phyloP scores from a whole-genome alignment of 2,797 vertebrate genomes.

The Myotis findleyi region DNA sequence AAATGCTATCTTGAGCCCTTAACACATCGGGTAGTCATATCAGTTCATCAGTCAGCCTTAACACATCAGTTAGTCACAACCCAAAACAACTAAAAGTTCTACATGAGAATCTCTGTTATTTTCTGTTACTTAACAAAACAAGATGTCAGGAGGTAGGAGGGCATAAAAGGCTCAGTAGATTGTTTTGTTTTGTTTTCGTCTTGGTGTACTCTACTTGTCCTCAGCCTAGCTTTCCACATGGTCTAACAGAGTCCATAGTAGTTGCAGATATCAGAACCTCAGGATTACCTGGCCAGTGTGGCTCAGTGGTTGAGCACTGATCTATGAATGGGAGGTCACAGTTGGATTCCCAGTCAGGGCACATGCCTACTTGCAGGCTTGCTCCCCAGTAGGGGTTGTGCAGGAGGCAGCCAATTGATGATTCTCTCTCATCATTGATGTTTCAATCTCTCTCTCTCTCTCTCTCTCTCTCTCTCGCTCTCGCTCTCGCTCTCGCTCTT shows the following conservation, averaged over 20 bases:
- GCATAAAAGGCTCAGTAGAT: not conserved
- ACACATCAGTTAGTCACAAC: not conserved
- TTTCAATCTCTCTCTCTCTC: no score
- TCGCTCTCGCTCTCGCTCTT: no score
- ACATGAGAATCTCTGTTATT: constrained; percentile 14
- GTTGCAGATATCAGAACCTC: constrained; percentile 28
- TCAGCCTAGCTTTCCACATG: not conserved
- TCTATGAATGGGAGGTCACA: no score
- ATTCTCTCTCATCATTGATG: no score
- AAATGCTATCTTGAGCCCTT: not conserved
- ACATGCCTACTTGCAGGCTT: no score
- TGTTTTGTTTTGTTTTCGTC: not conserved
- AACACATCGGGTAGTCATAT: not conserved
- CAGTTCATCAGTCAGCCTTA: not conserved
- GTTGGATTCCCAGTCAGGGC: no score
- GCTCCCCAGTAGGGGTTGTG: no score
- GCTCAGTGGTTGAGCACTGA: no score
- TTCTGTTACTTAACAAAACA: constrained; percentile 54
- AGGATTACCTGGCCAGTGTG: not conserved
- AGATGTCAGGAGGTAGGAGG: not conserved
- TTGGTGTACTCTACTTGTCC: not conserved
- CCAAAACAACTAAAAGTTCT: constrained; percentile 10
- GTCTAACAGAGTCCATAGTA: not conserved
- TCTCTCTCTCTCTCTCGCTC: no score
- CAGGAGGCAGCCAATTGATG: no score